Percentiles rank a stretch among this genome's conserved stretches.
Evolutionary conservation across 2,113 vertebrate genomes (phyloP).

Genomic region (Chaenocephalus aceratus): DNA sequence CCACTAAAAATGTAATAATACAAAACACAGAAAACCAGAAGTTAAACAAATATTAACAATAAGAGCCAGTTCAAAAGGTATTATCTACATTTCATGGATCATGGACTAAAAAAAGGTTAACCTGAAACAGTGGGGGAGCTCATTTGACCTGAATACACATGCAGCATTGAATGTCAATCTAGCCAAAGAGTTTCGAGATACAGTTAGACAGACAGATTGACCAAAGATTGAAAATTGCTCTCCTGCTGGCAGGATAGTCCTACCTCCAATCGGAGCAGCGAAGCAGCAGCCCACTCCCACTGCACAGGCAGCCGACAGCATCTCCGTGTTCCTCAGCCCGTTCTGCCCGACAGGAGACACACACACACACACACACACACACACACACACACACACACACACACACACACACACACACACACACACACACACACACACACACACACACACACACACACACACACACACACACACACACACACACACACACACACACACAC

Average conservation of each 20-base stretch:
- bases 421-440: conserved; percentile 26
- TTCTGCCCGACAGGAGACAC: conserved; percentile 86
- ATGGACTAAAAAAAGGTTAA: background rate
- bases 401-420: conserved; percentile 60
- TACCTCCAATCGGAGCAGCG: conserved; percentile 97
- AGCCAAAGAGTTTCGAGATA: background rate
- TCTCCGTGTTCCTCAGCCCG: conserved; percentile 96
- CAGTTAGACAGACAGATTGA: conserved; percentile 12
- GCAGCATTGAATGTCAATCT: background rate
- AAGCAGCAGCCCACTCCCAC: conserved; percentile 99
- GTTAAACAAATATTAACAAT: too few species aligned
- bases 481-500: too few species aligned
- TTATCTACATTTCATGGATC: background rate
- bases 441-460: conserved; percentile 59
- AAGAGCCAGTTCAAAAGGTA: too few species aligned
- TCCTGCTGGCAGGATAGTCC: conserved; percentile 69
- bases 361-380: conserved; percentile 60
- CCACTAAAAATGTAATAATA: too few species aligned
- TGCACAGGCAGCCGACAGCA: conserved; percentile 96
- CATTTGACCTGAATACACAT: background rate
- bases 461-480: conserved; percentile 43
- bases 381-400: conserved; percentile 42
- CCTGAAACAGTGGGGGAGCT: background rate
- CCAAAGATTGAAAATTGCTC: conserved; percentile 7
- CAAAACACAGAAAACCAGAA: too few species aligned